A percentile compares a stretch with the other conserved stretches of the same genome.
Conservation (phyloP, 2,888 invertebrate genomes). For the Hirudinaria manillensis region DNA sequence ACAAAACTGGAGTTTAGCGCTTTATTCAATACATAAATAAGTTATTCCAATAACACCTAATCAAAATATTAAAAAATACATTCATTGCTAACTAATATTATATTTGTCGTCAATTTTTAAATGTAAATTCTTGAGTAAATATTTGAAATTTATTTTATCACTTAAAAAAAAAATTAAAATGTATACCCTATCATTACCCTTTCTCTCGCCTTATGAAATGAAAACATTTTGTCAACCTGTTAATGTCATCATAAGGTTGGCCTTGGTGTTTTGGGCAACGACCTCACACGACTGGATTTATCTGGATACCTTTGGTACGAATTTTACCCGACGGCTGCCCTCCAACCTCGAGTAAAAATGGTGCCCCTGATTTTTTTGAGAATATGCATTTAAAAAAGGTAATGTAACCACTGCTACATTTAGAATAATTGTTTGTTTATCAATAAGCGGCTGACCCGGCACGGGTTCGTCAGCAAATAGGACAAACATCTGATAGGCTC, state of each 20-base stretch:
- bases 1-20: too few relatives aligned
- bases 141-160: neutral
- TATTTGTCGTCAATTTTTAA: neutral
- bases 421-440: neutral
- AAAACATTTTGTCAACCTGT: conserved; percentile 44
- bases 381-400: too few relatives aligned
- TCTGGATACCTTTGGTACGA: conserved; percentile 45
- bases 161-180: too few relatives aligned
- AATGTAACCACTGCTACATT: too few relatives aligned
- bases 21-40: too few relatives aligned
- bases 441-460: conserved; percentile 42
- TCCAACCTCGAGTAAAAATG: conserved; percentile 69
- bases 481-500: conserved; percentile 88
- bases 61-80: too few relatives aligned
- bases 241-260: conserved; percentile 70
- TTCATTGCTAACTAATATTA: neutral
- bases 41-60: too few relatives aligned
- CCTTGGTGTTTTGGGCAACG: conserved; percentile 85
- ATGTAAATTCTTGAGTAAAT: neutral
- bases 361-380: conserved; percentile 49
- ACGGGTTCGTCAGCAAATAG: conserved; percentile 74
- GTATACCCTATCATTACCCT: neutral
- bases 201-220: neutral
- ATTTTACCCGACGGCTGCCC: conserved; percentile 61
- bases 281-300: conserved; percentile 78